Evolutionary conservation across 2,113 vertebrate species (phyloP).

Genomic region (Pontoporia blainvillei): DNA sequence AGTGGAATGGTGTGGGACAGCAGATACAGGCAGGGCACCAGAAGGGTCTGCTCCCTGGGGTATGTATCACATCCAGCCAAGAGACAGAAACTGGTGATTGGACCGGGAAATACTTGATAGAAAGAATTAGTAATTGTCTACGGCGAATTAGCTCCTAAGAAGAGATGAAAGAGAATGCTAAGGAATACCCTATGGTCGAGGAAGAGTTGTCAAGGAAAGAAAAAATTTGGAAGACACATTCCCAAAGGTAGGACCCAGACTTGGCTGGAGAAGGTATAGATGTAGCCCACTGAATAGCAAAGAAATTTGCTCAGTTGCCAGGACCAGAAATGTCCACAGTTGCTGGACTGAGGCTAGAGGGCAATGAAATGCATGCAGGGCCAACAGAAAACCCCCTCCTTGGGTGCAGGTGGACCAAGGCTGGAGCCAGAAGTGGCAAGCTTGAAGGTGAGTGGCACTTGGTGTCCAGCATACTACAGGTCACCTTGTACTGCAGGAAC

Average conservation of each 20-base stretch:
- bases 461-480: rapidly evolving
- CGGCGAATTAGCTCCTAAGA: background rate
- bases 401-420: background rate
- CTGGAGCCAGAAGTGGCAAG: background rate
- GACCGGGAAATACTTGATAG: background rate
- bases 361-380: background rate
- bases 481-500: background rate
- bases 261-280: background rate
- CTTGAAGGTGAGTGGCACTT: background rate
- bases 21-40: too few relatives aligned
- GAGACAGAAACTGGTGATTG: background rate
- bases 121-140: background rate
- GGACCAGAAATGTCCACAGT: background rate
- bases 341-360: background rate
- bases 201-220: background rate
- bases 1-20: rapidly evolving
- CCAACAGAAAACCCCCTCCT: background rate
- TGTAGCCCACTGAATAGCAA: background rate
- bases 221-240: background rate
- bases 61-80: background rate
- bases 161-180: background rate
- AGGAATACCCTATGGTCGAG: background rate
- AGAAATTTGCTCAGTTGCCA: background rate
- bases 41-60: background rate
- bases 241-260: background rate